Base-by-base conservation (phyloP, 2,797 vertebrate genomes). In the Hypotaenidia okinawae region DNA sequence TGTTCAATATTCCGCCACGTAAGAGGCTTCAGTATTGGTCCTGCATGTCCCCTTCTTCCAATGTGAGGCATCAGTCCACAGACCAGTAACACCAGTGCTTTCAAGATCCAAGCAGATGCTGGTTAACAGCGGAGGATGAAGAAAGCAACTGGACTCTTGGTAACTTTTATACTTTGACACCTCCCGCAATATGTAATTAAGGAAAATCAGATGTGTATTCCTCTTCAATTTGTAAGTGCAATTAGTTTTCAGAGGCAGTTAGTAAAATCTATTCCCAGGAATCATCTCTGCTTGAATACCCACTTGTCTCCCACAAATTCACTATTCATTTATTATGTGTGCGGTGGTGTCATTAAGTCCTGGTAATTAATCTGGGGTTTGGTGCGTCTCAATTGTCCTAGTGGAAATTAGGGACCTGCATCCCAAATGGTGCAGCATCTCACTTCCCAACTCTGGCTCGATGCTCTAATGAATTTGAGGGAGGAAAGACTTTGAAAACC, bases 331-430 rank as follows among this genome's bases (percentile, higher is more conserved):
- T 69, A 58, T 91, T 64, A 51, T 0, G 2, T 4, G 45, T 11
- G 47, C 11, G 59, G 28, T 30, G 63, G 24, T 45, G 70, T 95
- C 87, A 93, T 97, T 96, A 96, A 94, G 13, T 4, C 41, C 67
- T 70, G 84, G 52, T 97, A 96, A 97, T 97, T 97, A 97, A 96
- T 89, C 83, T 93, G 96, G 97, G 94, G 62, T 51, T 94, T 23
- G 37, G 90, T 57, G 91, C 1, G 16, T 69, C 75, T 62, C 81
- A 27, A 5, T 10, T 79, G 91, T 78, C 84, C 88, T 91, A 19
- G 70, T 94, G 84, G 84, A 93, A 96, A 93, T 94, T 0, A 95
- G 54, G 91, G 45, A 86, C 49, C 24, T 7, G 8, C 66, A 49
- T 74, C 91, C 85, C 90, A 49, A 87, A 76, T 0, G n/a, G 28